Base-by-base conservation (phyloP, 2,113 vertebrate species). In the Stigmatopora nigra region DNA sequence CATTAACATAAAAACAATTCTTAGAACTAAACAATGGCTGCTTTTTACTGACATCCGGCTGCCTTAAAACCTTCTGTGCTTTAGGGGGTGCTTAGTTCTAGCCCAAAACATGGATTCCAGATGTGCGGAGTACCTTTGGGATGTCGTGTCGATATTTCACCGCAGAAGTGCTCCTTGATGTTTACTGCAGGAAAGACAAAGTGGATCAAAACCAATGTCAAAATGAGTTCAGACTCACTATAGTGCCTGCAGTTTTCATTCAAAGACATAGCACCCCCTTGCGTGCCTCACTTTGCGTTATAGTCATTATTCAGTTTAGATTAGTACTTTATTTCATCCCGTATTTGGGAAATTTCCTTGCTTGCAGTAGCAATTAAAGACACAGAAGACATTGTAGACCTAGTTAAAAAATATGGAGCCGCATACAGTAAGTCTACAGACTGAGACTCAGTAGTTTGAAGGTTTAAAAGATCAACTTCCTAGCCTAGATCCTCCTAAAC, bases 101-200 rank as follows among this genome's bases (percentile, higher is more conserved):
- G 22, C 10, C 11, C 46, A n/a, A 47, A 46, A 8, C 44, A 75
- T 73, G 31, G 31, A 59, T 72, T 81, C 76, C 76, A 79, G 72
- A 75, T 77, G 72, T 65, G 49, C 10, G 56, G 13, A 56, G 5
- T 48, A 46, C 53, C 48, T 70, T 36, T 67, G 36, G 57, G 44
- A 35, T 57, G 60, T 47, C 13, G 38, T 41, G 53, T 25, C 20
- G 10, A 20, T n/a, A 58, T 64, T 65, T 74, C 60, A 41, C n/a
- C 5, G 67, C 65, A 46, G 11, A 65, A 31, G 38, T 31, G 56
- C 13, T 44, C 2, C 6, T 48, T 55, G 45, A 67, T 63, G 65
- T 49, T 49, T 14, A 11, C 64, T 61, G 53, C 13, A 59, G 17
- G 56, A 58, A 61, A 61, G n/a, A 20, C 25, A 5, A 55, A 12